phyloP scores from a whole-genome alignment of 2,888 invertebrate species.

The Ectemnius continuus region DNA sequence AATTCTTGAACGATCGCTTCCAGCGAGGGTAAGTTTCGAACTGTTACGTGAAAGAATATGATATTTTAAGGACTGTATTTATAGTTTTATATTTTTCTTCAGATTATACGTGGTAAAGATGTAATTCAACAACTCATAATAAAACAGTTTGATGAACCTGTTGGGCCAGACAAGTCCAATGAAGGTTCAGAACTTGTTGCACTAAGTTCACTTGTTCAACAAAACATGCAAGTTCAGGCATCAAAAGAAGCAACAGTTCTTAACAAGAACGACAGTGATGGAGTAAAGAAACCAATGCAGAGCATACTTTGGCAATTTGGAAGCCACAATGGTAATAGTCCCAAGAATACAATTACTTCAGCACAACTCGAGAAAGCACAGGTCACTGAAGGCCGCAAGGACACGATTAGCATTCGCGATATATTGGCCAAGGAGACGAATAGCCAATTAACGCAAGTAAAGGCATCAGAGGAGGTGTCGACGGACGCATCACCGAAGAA shows the following conservation, averaged over 20 bases:
- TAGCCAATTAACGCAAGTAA: not conserved
- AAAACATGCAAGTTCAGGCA: not conserved
- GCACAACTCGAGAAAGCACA: not conserved
- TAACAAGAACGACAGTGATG: slow-evolving; percentile 26
- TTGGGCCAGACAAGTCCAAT: not conserved
- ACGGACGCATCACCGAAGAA: too few species aligned
- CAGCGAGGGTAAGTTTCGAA: slow-evolving; percentile 58
- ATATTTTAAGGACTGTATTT: not conserved
- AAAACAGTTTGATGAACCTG: slow-evolving; percentile 62
- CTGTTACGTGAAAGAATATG: not conserved
- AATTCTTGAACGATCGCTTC: slow-evolving; percentile 71
- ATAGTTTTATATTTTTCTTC: slow-evolving; percentile 18
- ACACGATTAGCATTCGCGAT: not conserved
- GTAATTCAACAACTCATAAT: slow-evolving; percentile 70
- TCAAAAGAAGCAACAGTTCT: slow-evolving; percentile 22
- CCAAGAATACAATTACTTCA: not conserved
- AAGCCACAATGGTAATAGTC: too few species aligned
- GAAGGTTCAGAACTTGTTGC: not conserved
- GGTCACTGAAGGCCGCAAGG: not conserved
- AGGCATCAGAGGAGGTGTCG: too few species aligned
- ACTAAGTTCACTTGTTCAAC: not conserved
- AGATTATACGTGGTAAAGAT: slow-evolving; percentile 63
- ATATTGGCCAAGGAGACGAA: not conserved
- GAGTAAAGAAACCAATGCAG: slow-evolving; percentile 21
- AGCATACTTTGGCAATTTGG: not conserved